Base-by-base conservation (phyloP, 2,888 invertebrate genomes). In the Rhingia campestris region DNA sequence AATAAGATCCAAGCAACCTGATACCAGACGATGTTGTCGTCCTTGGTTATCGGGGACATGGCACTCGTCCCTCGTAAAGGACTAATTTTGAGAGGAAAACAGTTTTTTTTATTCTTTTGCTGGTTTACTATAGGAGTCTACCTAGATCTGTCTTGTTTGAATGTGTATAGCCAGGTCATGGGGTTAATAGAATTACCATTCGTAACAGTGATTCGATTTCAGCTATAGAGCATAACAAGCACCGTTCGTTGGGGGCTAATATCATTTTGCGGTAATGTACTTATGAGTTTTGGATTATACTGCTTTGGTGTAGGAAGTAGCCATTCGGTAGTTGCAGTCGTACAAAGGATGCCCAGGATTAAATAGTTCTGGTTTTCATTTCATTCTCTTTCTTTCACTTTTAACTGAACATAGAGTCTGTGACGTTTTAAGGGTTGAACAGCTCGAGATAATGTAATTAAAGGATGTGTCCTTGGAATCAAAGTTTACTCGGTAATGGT, bases 251-350 rank as follows among this genome's bases (percentile, higher is more conserved):
- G 14, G 51, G 47, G 22, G 41, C 12, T 66, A 58, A 63, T 63
- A 63, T 63, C 35, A 75, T 61, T 76, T 59, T 64, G 58, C 7
- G 51, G 64, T 73, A 79, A 79, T 73, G 79, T 64, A 79, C 58
- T 79, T 79, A 73, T 51, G 59, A 61, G 59, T 49, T 30, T 58
- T 37, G 69, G 45, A 56, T 39, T 56, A 47, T 45, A 37, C 22
- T 37, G 6, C 49, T 70, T 14, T 22, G 39, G 30, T 77, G 63
- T 49, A 63, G 63, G 63, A 64, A 63, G 63, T 56, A 63, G 35
- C 12, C 49, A 32, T 56, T 56, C 45, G 54, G 47, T 3, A n/a
- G 53, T 32, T 43, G 14, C 7, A 7, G 54, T 32, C 59, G 12
- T 9, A 14, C n/a, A 32, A 33, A 37, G 12, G 47, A 32, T 22